phyloP scores from a whole-genome alignment of 2,888 invertebrate genomes.

The Mimachlamys varia region DNA sequence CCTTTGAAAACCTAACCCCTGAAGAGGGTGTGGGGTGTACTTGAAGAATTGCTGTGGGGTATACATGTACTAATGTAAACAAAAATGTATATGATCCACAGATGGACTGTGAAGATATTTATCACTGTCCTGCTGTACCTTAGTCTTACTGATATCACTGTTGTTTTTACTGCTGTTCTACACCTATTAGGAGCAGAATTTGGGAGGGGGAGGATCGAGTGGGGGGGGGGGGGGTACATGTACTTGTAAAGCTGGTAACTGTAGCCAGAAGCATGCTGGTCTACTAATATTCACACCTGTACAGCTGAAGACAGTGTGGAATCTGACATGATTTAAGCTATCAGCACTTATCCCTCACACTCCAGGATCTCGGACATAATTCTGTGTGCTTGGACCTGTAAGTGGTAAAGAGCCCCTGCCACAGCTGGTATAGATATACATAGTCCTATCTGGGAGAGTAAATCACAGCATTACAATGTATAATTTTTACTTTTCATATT shows the following conservation, averaged over 20 bases:
- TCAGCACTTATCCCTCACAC: background rate
- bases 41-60: slow-evolving; percentile 4
- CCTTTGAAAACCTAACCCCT: background rate
- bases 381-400: background rate
- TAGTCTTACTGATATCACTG: background rate
- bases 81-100: background rate
- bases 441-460: background rate
- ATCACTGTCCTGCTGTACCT: background rate
- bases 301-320: background rate
- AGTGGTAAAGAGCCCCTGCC: background rate
- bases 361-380: background rate
- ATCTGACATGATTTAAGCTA: background rate
- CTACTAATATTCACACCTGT: slow-evolving; percentile 16
- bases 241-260: no score
- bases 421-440: background rate
- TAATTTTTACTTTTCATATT: background rate
- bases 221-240: background rate
- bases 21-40: background rate
- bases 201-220: background rate
- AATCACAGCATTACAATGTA: background rate
- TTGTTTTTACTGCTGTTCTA: background rate
- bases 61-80: slow-evolving; percentile 12
- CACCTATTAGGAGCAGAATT: background rate
- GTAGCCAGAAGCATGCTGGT: background rate
- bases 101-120: background rate